A percentile compares a stretch with the other conserved stretches of the same genome.
Conservation (phyloP, 2,797 vertebrate genomes). For the Aeoliscus strigatus region DNA sequence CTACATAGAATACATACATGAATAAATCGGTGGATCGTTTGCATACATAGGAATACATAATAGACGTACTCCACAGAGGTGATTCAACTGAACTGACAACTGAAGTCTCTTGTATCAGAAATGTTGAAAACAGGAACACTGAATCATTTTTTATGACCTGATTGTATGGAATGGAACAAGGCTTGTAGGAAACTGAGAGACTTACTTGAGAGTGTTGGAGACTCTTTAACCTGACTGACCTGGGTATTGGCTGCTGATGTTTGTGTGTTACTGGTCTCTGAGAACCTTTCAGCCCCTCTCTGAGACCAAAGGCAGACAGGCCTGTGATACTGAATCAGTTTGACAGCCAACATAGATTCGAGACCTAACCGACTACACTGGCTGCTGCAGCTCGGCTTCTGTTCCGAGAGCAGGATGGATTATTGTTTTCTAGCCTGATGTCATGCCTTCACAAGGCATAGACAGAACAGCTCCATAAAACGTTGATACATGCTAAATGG, state of each 20-base stretch:
- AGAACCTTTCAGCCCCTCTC: slow-evolving; percentile 6
- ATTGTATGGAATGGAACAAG: too few relatives aligned
- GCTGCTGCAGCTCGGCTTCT: slow-evolving; percentile 3
- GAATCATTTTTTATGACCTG: too few relatives aligned
- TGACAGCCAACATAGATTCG: slow-evolving; percentile 18
- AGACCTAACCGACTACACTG: slow-evolving; percentile 9
- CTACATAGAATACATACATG: too few relatives aligned
- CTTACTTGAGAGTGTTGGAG: too few relatives aligned
- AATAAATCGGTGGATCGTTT: too few relatives aligned
- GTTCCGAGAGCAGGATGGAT: slow-evolving; percentile 7
- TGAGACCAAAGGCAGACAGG: slow-evolving; percentile 13
- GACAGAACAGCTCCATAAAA: neutral
- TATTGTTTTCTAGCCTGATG: neutral
- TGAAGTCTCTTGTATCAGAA: too few relatives aligned
- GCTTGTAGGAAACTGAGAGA: too few relatives aligned
- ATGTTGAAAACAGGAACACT: too few relatives aligned
- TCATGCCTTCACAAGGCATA: neutral
- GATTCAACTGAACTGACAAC: too few relatives aligned
- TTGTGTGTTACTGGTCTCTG: slow-evolving; percentile 1
- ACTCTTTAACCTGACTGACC: too few relatives aligned
- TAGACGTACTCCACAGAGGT: too few relatives aligned
- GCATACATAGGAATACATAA: too few relatives aligned
- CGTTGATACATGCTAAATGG: neutral
- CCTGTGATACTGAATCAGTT: slow-evolving; percentile 12
- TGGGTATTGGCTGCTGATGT: neutral